Evolutionary conservation across 2,888 invertebrate species (phyloP).

Genomic region (Nomada goodeniana): DNA sequence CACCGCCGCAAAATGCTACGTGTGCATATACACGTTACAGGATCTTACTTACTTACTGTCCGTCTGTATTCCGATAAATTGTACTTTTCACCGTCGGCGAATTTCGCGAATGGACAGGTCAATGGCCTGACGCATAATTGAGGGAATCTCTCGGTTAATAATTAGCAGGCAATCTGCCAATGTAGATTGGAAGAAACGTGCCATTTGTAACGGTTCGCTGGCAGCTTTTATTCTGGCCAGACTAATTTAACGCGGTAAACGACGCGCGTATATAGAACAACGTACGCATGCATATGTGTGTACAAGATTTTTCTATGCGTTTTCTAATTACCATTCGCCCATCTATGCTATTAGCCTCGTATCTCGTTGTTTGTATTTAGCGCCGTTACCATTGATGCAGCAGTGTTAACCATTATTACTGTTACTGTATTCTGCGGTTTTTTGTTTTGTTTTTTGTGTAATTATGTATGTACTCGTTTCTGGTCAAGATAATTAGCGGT

Average conservation of each 20-base stretch:
- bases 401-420: not conserved
- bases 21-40: conserved; percentile 20
- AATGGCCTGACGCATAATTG: conserved; percentile 49
- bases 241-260: conserved; percentile 35
- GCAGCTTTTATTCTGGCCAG: conserved; percentile 48
- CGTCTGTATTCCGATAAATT: conserved; percentile 36
- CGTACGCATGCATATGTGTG: not conserved
- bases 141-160: conserved; percentile 46
- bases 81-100: conserved; percentile 48
- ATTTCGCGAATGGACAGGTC: conserved; percentile 45
- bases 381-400: not conserved
- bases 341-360: not conserved
- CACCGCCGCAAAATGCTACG: not conserved
- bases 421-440: not conserved
- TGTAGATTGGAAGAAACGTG: conserved; percentile 47
- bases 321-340: not conserved
- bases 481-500: not conserved
- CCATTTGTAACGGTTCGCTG: conserved; percentile 48
- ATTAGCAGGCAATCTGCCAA: conserved; percentile 47
- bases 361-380: not conserved
- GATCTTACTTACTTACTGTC: conserved; percentile 46
- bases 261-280: not conserved
- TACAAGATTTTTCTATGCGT: conserved; percentile 6
- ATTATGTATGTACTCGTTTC: not conserved
- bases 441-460: not conserved